Base-by-base conservation (phyloP, 1,140 invertebrate genomes). In the Pachyrhynchus sulphureomaculatus region DNA sequence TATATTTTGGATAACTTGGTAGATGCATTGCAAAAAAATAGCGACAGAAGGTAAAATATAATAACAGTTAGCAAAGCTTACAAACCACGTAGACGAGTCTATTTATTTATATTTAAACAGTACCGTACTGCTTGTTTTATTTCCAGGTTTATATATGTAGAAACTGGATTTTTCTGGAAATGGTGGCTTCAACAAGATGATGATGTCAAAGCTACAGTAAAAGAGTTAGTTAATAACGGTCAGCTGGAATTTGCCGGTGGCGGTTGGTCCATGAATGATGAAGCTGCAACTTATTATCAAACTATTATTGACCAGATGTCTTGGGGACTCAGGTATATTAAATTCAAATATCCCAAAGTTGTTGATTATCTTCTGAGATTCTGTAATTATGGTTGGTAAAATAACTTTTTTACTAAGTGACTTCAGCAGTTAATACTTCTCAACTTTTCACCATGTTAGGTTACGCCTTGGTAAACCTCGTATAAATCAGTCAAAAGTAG, bases 1-100 rank as follows among this genome's bases (percentile, higher is more conserved):
- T 95, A 95, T 69, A 96, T 96, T 57, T 71, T 98, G 8, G 92
- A 96, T 74, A 91, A 91, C 0, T 93, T 95, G 0, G 78, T 97
- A 3, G 79, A 85, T 13, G 87, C 90, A 53, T 78, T 98, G 0
- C 71, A 85, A 58, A 84, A 87, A 60, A 84, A 96, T 78, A 83
- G 88, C 0, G 75, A 77, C 1, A 81, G 86, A 76, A 84, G 83
- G 85, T 84, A 72, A 74, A 0, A 13, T 2, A 9, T 8, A 4
- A 8, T 23, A 47, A 10, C 15, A 47, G 5, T 47, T 6, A 47
- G 4, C 12, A 47, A 10, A 18, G n/a, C n/a, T n/a, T n/a, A n/a
- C n/a, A n/a, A n/a, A n/a, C n/a, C n/a, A n/a, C n/a, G n/a, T n/a
- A n/a, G n/a, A n/a, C n/a, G n/a, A n/a, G n/a, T n/a, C n/a, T n/a